phyloP scores from a whole-genome alignment of 2,113 vertebrate species.

The Chaetops frenatus region DNA sequence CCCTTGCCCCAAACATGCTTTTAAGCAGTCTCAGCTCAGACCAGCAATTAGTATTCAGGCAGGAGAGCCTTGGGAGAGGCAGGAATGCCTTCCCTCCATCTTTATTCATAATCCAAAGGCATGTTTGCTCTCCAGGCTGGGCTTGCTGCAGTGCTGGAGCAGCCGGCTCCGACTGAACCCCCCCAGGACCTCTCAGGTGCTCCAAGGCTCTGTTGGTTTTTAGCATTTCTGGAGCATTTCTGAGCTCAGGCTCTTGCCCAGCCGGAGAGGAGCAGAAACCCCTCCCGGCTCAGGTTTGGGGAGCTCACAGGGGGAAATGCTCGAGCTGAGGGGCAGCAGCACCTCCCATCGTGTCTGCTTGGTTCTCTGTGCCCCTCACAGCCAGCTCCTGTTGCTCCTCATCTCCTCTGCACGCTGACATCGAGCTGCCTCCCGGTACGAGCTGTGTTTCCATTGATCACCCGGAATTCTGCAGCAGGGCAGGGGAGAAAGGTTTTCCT shows the following conservation, averaged over 20 bases:
- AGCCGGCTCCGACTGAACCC: neutral
- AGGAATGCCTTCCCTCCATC: neutral
- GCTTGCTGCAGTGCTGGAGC: neutral
- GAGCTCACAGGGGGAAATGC: neutral
- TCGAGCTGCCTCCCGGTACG: neutral
- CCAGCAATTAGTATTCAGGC: neutral
- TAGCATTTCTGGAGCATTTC: neutral
- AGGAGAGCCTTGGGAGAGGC: neutral
- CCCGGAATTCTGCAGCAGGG: neutral
- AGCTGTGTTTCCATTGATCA: neutral
- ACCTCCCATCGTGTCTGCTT: fast-evolving
- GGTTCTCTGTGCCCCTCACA: neutral
- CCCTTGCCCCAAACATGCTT: neutral
- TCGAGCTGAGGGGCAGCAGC: neutral
- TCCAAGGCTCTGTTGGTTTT: neutral
- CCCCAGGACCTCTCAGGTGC: neutral
- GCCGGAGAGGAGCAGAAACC: neutral
- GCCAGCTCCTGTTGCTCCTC: neutral
- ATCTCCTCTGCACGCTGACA: neutral
- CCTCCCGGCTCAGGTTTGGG: fast-evolving
- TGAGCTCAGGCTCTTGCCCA: neutral
- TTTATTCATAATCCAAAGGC: neutral
- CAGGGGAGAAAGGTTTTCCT: neutral
- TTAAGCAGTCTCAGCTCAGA: neutral
- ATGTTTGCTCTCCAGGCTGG: neutral